Base-by-base conservation (phyloP, 2,797 vertebrate genomes). In the Streptopelia turtur region DNA sequence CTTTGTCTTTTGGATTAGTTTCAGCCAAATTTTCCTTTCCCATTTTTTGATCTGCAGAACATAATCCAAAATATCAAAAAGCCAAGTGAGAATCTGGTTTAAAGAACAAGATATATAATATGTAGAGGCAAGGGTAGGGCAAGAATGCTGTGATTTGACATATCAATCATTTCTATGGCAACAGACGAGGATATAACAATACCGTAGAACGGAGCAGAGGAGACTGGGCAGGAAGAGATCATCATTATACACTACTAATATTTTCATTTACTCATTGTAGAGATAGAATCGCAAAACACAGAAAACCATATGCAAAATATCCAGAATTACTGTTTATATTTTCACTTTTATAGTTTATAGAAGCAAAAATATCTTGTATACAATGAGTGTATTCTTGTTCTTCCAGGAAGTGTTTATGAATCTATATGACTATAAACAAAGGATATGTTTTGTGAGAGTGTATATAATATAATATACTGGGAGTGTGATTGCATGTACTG, bases 141-240 rank as follows among this genome's bases (percentile, higher is more conserved):
- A 93, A 81, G 71, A 95, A 90, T 81, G 41, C 13, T 11, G 60
- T 85, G 90, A 84, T 60, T 96, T 53, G 83, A 68, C 71, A 63
- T 90, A 94, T 89, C 93, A 95, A 89, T 96, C 45, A 95, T 96
- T 96, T 96, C 96, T 96, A 95, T 96, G 92, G 95, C 95, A 96
- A 96, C 95, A 85, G 90, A 81, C 53, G 6, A 92, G 78, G 41
- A 52, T 92, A 55, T 81, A 94, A 89, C 68, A 87, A 64, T 93
- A 52, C 52, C 6, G 2, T 69, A 81, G 71, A 92, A 87, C 23
- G 15, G 57, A 92, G 50, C 60, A 87, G 88, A 94, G 57, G 30
- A 92, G 64, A 84, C 33, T 82, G 65, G 21, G 56, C 33, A 79
- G 80, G 91, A 80, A 84, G 56, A 82, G 31, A 84, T 68, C 45